Evolutionary conservation across 2,113 vertebrate species (phyloP).

Genomic region (Rhineura floridana): DNA sequence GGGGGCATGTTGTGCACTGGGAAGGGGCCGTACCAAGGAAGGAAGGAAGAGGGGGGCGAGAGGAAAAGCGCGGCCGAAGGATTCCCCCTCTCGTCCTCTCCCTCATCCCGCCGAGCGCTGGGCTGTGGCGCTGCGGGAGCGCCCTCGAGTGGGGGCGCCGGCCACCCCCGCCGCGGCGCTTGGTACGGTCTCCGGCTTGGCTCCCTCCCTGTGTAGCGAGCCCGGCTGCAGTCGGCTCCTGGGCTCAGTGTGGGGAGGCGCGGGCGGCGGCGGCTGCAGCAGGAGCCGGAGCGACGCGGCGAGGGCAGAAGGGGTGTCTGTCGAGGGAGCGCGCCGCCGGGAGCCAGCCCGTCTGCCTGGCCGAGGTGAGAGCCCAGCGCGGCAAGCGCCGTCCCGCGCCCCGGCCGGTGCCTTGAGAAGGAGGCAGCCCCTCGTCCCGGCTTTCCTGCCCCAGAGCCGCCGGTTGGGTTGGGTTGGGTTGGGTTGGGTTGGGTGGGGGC

Average conservation of each 20-base stretch:
- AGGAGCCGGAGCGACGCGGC: neutral
- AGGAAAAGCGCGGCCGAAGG: no score
- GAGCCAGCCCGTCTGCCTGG: neutral
- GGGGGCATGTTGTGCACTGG: neutral
- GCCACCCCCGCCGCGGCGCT: neutral
- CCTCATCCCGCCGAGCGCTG: no score
- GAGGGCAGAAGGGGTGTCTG: fast-evolving
- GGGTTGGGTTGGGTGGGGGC: neutral
- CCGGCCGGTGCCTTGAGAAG: neutral
- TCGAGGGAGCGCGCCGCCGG: neutral
- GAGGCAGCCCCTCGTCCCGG: no score
- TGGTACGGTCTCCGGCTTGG: neutral
- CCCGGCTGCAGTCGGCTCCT: neutral
- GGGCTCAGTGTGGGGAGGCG: neutral
- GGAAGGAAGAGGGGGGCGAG: neutral
- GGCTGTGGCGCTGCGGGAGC: no score
- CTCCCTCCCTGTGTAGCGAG: neutral
- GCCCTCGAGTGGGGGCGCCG: no score
- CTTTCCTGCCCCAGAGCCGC: neutral
- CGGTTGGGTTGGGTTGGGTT: neutral
- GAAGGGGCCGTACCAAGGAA: neutral
- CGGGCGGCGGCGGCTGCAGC: neutral
- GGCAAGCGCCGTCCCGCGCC: neutral
- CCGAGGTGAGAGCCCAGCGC: neutral
- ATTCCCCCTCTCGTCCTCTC: neutral